Percentiles rank a stretch among this genome's conserved stretches.
These are phyloP conservation scores for Dissostichus mawsoni DNA, from an alignment of 2,113 vertebrate species.

Conservation along the genomic window DNA sequence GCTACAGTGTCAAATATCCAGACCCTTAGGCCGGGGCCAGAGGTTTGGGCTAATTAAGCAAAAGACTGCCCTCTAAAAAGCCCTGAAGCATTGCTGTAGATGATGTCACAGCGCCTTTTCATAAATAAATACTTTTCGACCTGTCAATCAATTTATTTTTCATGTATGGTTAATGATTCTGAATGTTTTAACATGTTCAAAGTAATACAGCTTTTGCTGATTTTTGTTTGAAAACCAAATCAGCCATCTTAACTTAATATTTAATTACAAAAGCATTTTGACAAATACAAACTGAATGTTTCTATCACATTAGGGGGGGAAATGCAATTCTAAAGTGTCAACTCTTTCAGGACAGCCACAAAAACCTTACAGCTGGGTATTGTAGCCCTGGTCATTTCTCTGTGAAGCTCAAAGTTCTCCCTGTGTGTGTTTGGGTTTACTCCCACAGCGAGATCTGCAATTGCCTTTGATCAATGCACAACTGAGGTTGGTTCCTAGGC, in stretches of 20 bases:
- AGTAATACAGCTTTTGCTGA: not conserved
- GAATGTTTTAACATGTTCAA: too few relatives aligned
- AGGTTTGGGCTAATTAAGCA: not conserved
- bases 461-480: not conserved
- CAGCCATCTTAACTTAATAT: not conserved
- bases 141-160: not conserved
- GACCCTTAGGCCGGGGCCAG: not conserved
- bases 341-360: not conserved
- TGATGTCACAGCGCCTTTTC: not conserved
- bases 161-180: not conserved
- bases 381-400: not conserved
- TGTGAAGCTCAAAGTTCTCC: not conserved
- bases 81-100: not conserved
- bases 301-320: not conserved
- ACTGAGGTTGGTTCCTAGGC: not conserved
- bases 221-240: not conserved
- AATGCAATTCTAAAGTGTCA: not conserved
- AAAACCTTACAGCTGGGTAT: not conserved
- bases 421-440: not conserved
- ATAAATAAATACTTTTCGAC: not conserved
- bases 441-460: not conserved
- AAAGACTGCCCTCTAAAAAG: not conserved
- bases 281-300: too few relatives aligned
- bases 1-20: conserved; percentile 28
- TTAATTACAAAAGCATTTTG: not conserved